Base-by-base conservation (phyloP, 2,113 vertebrate genomes). In the Hiodon alosoides region DNA sequence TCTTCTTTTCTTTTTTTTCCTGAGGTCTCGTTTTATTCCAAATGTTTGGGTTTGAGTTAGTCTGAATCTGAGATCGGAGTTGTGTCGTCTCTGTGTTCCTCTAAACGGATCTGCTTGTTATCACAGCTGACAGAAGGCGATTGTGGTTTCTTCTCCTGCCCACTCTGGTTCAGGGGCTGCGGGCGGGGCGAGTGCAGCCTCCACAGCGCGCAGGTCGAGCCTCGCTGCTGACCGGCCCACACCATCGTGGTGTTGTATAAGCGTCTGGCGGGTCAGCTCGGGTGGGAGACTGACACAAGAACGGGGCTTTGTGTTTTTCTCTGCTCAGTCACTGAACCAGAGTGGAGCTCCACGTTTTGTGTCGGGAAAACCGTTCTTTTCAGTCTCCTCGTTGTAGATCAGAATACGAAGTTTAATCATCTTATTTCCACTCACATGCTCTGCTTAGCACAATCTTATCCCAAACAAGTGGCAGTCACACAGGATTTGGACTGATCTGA, bases 291-390 rank as follows among this genome's bases (percentile, higher is more conserved):
- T 65, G 68, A 65, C 64, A 73, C 52, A 50, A 73, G 79, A 80
- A 78, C 55, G 62, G n/a, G 66, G 57, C 74, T 68, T 46, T 46
- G 46, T 47, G 17, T 75, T 60, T 74, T 71, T 58, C 69, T 47
- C 71, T 55, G 66, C 65, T 66, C 62, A 50, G 68, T 47, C 72
- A 50, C 78, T 83, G 78, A 80, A 81, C 81, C 69, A 78, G 0
- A 4, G 47, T 13, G 13, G 48, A 51, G 72, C 53, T 51, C 11
- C 65, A 61, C 58, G 74, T 14, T 61, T 50, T 60, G 65, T 76
- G 71, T 66, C 72, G 60, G 50, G 3, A 50, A 69, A 72, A 74
- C 76, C 78, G 74, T 59, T 62, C 77, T 70, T 69, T 62, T 73
- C 31, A 46, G 46, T 46, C 64, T 74, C 17, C 68, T 46, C 14